Base-by-base conservation (phyloP, 2,797 vertebrate genomes). In the Anableps anableps region DNA sequence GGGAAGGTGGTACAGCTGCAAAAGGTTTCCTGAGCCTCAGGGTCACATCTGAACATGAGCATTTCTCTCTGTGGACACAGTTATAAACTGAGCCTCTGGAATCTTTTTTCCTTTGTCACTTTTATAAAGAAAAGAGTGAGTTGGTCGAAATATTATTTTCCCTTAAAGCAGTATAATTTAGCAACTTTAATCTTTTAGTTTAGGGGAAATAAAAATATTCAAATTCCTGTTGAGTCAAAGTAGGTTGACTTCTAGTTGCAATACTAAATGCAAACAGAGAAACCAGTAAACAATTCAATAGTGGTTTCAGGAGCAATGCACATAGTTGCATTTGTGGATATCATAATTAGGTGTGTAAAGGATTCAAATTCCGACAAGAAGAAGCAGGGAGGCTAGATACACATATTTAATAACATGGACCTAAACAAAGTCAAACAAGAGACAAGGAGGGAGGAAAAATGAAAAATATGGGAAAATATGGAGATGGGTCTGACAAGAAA, bases 1-100 rank as follows among this genome's bases (percentile, higher is more conserved):
- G 95, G 95, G 91, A 92, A 76, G 83, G 83, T 74, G 78, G 72
- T 14, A 79, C 97, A 97, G 96, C 97, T 97, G 97, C 92, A 94
- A 94, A 95, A 88, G 89, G 77, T 81, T 93, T 96, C 96, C 96
- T 95, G 81, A 94, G 90, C 92, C 85, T 86, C 8, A 91, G 95
- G 95, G 93, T 93, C 90, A 93, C 87, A 75, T 79, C 70, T 86
- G 94, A 64, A 21, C 34, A 34, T 19, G 31, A 64, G 3, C 93
- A 92, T 83, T 80, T 89, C 34, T 89, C 79, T 80, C 82, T 82
- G 2, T 1, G 26, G 73, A 83, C 48, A 88, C 78, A 43, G 76
- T 75, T 48, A 41, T 47, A 10, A 43, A 8, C 43, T 16, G 58
- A 60, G 29, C 29, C 29, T 60, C 58, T 11, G 2, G 6, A 34